These are phyloP conservation scores for Erythrocercus mccallii DNA, from an alignment of 2,113 vertebrate species.

Conservation along the genomic window DNA sequence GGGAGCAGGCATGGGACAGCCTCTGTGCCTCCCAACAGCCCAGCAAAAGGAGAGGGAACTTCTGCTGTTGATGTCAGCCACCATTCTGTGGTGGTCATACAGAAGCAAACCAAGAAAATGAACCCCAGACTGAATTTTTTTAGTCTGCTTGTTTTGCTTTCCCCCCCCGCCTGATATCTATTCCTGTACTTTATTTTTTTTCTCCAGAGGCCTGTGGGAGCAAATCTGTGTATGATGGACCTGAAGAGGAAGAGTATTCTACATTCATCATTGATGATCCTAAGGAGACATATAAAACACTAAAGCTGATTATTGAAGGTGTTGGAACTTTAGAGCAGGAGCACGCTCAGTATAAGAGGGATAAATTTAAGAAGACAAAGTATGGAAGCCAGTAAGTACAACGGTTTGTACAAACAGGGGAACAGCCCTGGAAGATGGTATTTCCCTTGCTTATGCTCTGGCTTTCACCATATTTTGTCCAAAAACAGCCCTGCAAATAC, in stretches of 20 bases:
- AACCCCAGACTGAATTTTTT: not conserved
- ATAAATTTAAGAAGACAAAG: slow-evolving; percentile 97
- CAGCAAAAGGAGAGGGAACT: not conserved
- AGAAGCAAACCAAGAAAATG: not conserved
- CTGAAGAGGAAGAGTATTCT: slow-evolving; percentile 94
- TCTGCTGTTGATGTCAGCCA: not conserved
- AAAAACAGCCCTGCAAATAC: not conserved
- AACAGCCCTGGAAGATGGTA: not conserved
- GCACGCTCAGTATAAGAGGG: slow-evolving; percentile 91
- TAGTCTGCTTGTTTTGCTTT: not conserved
- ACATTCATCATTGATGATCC: slow-evolving; percentile 94
- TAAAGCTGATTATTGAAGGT: slow-evolving; percentile 83
- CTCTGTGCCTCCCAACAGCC: not conserved
- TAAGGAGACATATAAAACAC: slow-evolving; percentile 94
- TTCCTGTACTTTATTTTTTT: not conserved
- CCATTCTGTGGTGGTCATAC: not conserved
- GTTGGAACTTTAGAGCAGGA: slow-evolving; percentile 91
- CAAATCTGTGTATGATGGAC: slow-evolving; percentile 93
- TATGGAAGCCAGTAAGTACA: slow-evolving; percentile 96
- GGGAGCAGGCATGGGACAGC: accelerated
- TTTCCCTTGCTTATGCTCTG: not conserved
- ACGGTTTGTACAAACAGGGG: not conserved
- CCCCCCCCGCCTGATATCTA: not conserved
- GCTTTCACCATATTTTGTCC: not conserved
- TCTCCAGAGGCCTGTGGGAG: slow-evolving; percentile 94